phyloP scores from a whole-genome alignment of 2,113 vertebrate species.

The Acrocephalus kingi region DNA sequence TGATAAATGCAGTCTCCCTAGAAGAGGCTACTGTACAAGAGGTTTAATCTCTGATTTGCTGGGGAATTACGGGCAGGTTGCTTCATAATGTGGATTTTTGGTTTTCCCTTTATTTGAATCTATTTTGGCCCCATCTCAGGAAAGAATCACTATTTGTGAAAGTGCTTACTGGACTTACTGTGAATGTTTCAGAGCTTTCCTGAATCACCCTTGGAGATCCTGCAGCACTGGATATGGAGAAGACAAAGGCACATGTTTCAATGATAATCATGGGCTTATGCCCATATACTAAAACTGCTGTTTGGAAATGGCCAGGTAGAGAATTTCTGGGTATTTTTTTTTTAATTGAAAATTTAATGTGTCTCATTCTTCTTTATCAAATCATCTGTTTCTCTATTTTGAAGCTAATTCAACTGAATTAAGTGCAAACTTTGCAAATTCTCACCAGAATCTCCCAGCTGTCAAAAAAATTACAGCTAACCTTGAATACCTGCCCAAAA shows the following conservation, averaged over 20 bases:
- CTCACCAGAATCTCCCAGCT: not conserved
- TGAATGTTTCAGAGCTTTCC: not conserved
- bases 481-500: not conserved
- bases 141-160: not conserved
- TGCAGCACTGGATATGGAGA: not conserved
- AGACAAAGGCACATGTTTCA: not conserved
- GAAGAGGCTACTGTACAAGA: not conserved
- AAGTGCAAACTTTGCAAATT: not conserved
- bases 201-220: not conserved
- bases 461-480: not conserved
- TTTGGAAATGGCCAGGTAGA: not conserved
- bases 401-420: not conserved
- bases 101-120: not conserved
- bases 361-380: not conserved
- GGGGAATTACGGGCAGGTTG: not conserved
- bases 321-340: not conserved
- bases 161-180: not conserved
- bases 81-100: not conserved
- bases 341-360: not conserved
- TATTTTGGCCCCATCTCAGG: not conserved
- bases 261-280: not conserved
- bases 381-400: not conserved
- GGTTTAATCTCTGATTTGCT: not conserved
- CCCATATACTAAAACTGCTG: not conserved
- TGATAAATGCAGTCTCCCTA: not conserved